Percentiles rank a stretch among this genome's conserved stretches.
These are phyloP conservation scores for Phymanthus crucifer DNA, from an alignment of 92 coral and sea anemone species.

Conservation along the genomic window DNA sequence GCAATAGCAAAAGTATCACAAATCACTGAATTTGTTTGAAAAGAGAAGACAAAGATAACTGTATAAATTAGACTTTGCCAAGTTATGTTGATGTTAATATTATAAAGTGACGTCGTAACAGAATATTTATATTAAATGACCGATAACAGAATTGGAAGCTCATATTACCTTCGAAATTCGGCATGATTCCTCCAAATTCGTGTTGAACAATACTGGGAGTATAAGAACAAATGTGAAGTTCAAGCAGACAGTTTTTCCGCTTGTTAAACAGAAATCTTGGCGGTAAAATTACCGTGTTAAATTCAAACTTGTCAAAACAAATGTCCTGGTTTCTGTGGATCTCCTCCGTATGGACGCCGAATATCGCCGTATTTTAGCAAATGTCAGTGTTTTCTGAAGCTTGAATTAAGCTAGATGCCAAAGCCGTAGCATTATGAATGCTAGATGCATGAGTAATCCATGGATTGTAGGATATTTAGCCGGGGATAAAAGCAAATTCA, in stretches of 20 bases:
- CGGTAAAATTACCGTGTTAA: neutral
- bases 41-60: neutral
- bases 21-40: neutral
- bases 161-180: neutral
- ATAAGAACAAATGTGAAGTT: neutral
- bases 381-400: neutral
- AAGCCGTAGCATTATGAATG: neutral
- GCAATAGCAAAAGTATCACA: neutral
- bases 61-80: neutral
- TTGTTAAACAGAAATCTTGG: neutral
- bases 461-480: neutral
- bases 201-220: neutral
- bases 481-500: slow-evolving; percentile 1
- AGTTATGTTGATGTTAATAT: neutral
- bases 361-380: neutral
- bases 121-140: neutral
- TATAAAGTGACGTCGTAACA: neutral
- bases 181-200: neutral
- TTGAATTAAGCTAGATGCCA: neutral
- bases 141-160: neutral
- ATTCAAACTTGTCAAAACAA: neutral
- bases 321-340: neutral
- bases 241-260: neutral
- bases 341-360: neutral
- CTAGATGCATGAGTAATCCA: neutral